These are phyloP conservation scores for Drosophila borealis DNA, from an alignment of 2,888 invertebrate genomes.

Conservation along the genomic window DNA sequence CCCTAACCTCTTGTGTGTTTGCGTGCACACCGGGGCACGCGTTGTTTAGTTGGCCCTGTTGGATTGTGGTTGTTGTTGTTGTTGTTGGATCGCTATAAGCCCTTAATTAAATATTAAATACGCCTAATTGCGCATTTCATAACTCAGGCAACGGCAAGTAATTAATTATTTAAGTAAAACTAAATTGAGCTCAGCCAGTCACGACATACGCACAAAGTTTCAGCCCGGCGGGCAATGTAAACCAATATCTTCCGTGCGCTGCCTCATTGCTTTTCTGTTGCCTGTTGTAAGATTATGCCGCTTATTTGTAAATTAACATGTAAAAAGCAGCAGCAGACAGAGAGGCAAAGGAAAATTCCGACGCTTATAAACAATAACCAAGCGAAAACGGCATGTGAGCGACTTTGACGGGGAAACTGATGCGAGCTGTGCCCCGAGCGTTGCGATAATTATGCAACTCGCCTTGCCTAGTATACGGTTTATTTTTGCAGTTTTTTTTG, in stretches of 20 bases:
- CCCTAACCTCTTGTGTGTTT: constrained; percentile 40
- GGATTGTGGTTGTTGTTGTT: constrained; percentile 25
- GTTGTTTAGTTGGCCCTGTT: constrained; percentile 23
- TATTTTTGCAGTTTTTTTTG: neutral
- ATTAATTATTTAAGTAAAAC: constrained; percentile 80
- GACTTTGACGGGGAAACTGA: constrained; percentile 48
- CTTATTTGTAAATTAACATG: constrained; percentile 11
- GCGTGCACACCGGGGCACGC: constrained; percentile 45
- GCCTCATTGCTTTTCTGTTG: neutral
- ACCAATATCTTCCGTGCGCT: constrained; percentile 24
- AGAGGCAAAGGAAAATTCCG: constrained; percentile 8
- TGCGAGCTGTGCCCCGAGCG: constrained; percentile 24
- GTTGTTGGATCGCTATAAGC: constrained; percentile 54
- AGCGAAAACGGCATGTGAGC: constrained; percentile 13
- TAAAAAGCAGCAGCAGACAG: neutral
- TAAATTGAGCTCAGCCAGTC: constrained; percentile 72
- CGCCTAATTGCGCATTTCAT: constrained; percentile 81
- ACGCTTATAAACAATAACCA: neutral
- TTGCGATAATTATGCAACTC: constrained; percentile 45
- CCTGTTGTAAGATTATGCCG: constrained; percentile 8
- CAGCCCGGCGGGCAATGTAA: constrained; percentile 33
- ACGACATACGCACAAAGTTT: constrained; percentile 52
- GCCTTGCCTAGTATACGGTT: neutral
- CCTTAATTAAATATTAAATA: constrained; percentile 81
- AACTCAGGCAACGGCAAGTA: constrained; percentile 75